phyloP scores from a whole-genome alignment of 2,113 vertebrate genomes.

The Odocoileus hemionus region DNA sequence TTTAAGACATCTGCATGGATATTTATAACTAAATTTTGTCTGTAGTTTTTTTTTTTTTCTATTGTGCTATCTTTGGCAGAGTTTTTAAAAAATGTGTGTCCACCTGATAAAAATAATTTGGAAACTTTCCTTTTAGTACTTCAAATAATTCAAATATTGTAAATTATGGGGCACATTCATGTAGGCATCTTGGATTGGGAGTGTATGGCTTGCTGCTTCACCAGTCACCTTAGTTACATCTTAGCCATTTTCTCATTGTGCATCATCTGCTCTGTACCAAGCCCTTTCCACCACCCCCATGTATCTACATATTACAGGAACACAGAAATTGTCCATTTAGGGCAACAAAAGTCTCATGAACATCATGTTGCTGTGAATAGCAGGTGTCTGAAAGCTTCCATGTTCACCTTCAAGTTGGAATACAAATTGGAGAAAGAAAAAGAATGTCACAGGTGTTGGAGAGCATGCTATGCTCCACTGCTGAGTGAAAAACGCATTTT shows the following conservation, averaged over 20 bases:
- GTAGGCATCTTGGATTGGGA: neutral
- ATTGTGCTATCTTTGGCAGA: neutral
- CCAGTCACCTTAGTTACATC: neutral
- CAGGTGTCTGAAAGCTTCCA: neutral
- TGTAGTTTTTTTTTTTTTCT: neutral
- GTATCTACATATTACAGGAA: neutral
- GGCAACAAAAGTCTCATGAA: neutral
- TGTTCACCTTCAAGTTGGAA: neutral
- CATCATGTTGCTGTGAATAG: neutral
- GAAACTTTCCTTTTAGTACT: neutral
- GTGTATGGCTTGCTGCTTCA: neutral
- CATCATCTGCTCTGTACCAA: neutral
- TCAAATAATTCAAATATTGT: neutral
- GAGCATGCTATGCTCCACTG: neutral
- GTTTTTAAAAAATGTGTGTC: neutral
- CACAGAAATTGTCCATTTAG: neutral
- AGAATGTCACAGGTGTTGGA: neutral
- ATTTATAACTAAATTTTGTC: neutral
- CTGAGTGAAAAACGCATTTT: slow-evolving; percentile 45
- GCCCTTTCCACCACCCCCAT: neutral
- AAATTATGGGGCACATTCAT: neutral
- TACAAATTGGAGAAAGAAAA: neutral
- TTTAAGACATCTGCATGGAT: neutral
- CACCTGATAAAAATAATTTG: neutral
- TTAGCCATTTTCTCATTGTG: neutral